Evolutionary conservation across 2,113 vertebrate genomes (phyloP), one percentile per base, ranked within the genome.

Genomic region (Pelvicachromis taeniatus): DNA sequence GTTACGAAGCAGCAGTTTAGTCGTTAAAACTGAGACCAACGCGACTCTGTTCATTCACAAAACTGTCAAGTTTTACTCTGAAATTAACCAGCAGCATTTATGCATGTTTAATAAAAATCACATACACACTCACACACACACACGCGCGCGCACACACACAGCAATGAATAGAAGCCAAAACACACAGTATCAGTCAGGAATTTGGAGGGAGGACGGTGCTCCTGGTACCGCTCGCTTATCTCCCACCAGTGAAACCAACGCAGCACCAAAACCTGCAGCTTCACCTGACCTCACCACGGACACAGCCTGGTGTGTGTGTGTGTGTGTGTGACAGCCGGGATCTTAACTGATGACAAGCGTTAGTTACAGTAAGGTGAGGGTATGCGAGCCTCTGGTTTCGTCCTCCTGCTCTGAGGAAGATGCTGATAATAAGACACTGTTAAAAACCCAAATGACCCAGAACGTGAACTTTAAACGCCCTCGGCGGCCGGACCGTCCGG

Each of bases 271-370:
- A 81, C 82, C 31, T 75, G 53, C 4, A 50, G 78, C 50, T 50
- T 40, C 77, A 83, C 77, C 68, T 84, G 82, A 77, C 31, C 54
- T 63, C 73, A 33, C 53, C 21, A 2, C n/a, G 7, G 40, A 61
- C 61, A 70, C 65, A 58, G 31, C 12, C 38, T 79, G 35, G 55
- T n/a, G 40, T 29, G 42, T 75, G 52, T 65, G 45, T 63, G 21
- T 75, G 79, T n/a, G 59, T 63, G 61, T 17, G 58, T 81, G 78
- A 81, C 85, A 87, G 89, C 78, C 1, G 80, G 83, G 91, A 91
- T 45, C 75, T 88, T 91, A 90, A 92, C 89, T 40, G 91, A 91
- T 81, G 84, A 91, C 92, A 89, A 92, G 89, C 63, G 88, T 91
- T 87, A 80, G 82, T 89, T 85, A 79, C 82, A 86, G 89, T 2